phyloP scores from a whole-genome alignment of 2,888 invertebrate genomes.

The Trissolcus japonicus region DNA sequence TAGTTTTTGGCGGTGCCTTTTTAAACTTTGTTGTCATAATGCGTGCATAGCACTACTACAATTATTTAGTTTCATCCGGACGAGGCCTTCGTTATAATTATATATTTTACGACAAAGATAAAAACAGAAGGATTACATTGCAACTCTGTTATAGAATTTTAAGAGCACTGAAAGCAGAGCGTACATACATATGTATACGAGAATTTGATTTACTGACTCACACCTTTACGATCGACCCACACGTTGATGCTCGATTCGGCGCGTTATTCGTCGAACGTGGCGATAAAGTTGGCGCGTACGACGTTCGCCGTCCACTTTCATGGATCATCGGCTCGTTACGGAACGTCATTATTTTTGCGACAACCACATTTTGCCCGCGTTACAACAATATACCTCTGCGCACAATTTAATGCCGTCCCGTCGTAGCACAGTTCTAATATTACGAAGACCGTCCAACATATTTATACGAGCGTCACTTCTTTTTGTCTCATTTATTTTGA shows the following conservation, averaged over 20 bases:
- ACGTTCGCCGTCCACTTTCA: constrained; percentile 52
- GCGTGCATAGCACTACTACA: no score
- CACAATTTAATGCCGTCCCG: constrained; percentile 47
- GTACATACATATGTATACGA: constrained; percentile 57
- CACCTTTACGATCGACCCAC: constrained; percentile 65
- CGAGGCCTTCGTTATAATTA: no score
- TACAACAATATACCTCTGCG: constrained; percentile 46
- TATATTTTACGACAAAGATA: no score
- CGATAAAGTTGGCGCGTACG: constrained; percentile 54
- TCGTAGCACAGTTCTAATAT: constrained; percentile 50
- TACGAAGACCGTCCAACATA: constrained; percentile 35
- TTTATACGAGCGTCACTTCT: constrained; percentile 38
- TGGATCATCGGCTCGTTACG: constrained; percentile 58
- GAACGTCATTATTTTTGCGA: constrained; percentile 48
- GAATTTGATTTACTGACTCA: constrained; percentile 65
- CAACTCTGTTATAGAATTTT: constrained; percentile 64
- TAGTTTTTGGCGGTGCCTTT: no score
- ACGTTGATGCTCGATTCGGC: constrained; percentile 53
- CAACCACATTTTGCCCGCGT: constrained; percentile 40
- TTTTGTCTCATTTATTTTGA: neutral
- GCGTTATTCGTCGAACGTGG: constrained; percentile 45
- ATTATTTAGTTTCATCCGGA: no score
- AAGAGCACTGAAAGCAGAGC: constrained; percentile 58
- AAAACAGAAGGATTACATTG: constrained; percentile 52
- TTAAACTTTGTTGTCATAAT: no score